These are phyloP conservation scores for Amblyjoppa proteus DNA, from an alignment of 2,888 invertebrate species.

Conservation along the genomic window DNA sequence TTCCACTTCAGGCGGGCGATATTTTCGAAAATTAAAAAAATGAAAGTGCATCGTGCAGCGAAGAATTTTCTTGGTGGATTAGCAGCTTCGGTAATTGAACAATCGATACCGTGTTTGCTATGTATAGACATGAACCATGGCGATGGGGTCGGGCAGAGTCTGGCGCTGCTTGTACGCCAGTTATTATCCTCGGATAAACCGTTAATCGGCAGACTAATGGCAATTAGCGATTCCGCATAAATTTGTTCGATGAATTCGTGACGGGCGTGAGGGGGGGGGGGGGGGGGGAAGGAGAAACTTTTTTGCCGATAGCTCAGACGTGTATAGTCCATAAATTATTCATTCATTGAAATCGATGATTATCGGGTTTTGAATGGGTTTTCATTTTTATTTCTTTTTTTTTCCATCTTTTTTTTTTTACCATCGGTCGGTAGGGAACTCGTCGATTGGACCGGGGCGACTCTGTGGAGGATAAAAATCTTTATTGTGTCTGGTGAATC, in stretches of 20 bases:
- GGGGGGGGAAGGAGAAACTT: background rate
- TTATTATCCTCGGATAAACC: constrained; percentile 35
- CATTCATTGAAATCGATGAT: too few species aligned
- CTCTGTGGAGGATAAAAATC: too few species aligned
- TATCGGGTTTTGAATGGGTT: too few species aligned
- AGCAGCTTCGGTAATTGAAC: constrained; percentile 22
- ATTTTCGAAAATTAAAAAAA: background rate
- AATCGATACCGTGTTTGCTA: constrained; percentile 20
- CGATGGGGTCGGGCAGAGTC: background rate
- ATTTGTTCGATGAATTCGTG: constrained; percentile 26
- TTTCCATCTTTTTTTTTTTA: too few species aligned
- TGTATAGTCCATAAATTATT: background rate
- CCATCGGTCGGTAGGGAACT: too few species aligned
- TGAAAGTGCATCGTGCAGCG: background rate
- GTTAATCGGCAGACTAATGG: constrained; percentile 45
- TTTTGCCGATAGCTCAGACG: constrained; percentile 11
- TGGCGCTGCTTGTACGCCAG: background rate
- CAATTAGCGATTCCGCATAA: constrained; percentile 38
- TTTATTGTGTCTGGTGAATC: too few species aligned
- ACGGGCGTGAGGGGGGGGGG: too few species aligned
- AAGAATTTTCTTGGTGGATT: constrained; percentile 39
- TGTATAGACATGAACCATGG: background rate
- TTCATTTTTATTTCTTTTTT: too few species aligned
- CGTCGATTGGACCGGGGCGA: too few species aligned
- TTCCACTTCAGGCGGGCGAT: background rate